Evolutionary conservation across 92 coral and sea anemone genomes (phyloP), one percentile per base, ranked within the genome.

Genomic region (Blastomussa wellsi): DNA sequence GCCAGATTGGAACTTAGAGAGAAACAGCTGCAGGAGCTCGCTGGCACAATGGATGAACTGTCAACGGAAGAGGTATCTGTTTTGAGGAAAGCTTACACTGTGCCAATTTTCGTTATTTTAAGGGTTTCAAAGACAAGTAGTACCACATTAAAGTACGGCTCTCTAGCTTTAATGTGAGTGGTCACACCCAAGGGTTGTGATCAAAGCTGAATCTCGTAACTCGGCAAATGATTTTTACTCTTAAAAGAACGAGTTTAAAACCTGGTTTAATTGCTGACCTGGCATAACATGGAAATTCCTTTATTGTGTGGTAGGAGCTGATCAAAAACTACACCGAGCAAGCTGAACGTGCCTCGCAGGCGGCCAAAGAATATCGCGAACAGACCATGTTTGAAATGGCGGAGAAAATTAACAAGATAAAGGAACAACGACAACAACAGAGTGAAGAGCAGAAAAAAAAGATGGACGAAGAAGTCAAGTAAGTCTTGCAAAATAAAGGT

Each of bases 31-130:
- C 92, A 88, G 70, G 98, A 96, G 81, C 95, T 96, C 48, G 98
- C 98, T 82, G 98, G 98, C 76, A 96, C 98, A 38, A 96, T 96
- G 98, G 91, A 90, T 41, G 98, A 96, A 42, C 94, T 96, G 17
- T 90, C 94, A 24, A 84, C 98, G 17, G 94, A 94, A 86, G 98
- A 96, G 98, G 98, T 96, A 69, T 31, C 76, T n/a, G n/a, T n/a
- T n/a, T n/a, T n/a, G n/a, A n/a, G n/a, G n/a, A n/a, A n/a, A n/a
- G n/a, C n/a, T n/a, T n/a, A n/a, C n/a, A n/a, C n/a, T n/a, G n/a
- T n/a, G n/a, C n/a, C n/a, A n/a, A n/a, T n/a, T n/a, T n/a, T n/a
- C n/a, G n/a, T n/a, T n/a, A n/a, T n/a, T 60, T 29, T 67, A 53
- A 16, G 4, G 17, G 15, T 53, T 16, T 16, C 22, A 8, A 68